Evolutionary conservation across 1,140 invertebrate species (phyloP).

Genomic region (Thaumatotibia leucotreta): DNA sequence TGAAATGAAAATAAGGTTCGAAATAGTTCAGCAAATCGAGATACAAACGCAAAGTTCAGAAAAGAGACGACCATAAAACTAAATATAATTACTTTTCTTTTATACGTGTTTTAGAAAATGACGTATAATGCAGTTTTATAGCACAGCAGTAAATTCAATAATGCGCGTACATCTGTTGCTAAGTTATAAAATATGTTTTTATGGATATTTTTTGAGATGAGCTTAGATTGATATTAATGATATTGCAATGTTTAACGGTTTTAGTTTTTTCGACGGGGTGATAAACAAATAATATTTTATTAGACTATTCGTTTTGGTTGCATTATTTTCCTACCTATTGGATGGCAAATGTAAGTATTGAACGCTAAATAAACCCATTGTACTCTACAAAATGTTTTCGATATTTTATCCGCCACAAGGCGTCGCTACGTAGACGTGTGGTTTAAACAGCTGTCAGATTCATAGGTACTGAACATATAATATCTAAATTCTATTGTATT

Average conservation of each 20-base stretch:
- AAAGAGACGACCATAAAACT: neutral
- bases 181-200: conserved; percentile 2
- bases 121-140: conserved; percentile 1
- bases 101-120: conserved; percentile 3
- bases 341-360: no score
- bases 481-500: no score
- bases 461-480: no score
- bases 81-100: conserved; percentile 13
- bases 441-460: no score
- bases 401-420: no score
- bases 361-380: no score
- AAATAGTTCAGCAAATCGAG: neutral
- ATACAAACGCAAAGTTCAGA: neutral
- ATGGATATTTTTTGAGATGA: neutral
- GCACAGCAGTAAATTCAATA: neutral
- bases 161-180: conserved; percentile 9
- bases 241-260: neutral
- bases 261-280: no score
- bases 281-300: no score
- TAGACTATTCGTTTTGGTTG: no score
- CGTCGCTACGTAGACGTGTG: no score
- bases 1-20: neutral
- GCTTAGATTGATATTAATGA: neutral
- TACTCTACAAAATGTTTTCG: no score
- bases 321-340: no score